Evolutionary conservation across 1,140 invertebrate genomes (phyloP).

Genomic region (Aricia agestis): DNA sequence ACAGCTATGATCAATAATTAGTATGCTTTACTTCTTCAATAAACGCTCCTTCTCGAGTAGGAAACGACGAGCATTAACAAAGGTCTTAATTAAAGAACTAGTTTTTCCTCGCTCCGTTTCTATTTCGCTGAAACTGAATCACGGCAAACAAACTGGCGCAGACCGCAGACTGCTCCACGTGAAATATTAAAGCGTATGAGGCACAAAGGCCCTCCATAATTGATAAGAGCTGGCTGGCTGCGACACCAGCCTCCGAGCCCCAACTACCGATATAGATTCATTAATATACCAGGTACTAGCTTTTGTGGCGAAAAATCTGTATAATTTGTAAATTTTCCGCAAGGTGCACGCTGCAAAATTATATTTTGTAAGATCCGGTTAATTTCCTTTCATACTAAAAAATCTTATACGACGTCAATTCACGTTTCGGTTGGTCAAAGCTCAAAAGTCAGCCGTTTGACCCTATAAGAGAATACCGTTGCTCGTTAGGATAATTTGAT

Average conservation of each 20-base stretch:
- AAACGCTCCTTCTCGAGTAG: not conserved
- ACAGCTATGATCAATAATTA: too few relatives aligned
- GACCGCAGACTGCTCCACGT: conserved; percentile 63
- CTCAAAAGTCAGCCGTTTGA: too few relatives aligned
- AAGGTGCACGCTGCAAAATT: too few relatives aligned
- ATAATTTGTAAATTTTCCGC: too few relatives aligned
- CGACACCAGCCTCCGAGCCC: not conserved
- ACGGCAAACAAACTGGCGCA: conserved; percentile 45
- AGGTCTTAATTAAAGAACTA: not conserved
- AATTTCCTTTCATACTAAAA: too few relatives aligned
- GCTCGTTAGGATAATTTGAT: too few relatives aligned
- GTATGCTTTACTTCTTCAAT: too few relatives aligned
- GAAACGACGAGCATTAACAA: not conserved
- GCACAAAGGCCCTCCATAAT: conserved; percentile 4
- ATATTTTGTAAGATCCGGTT: too few relatives aligned
- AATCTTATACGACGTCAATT: too few relatives aligned
- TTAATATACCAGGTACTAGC: not conserved
- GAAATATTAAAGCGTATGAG: conserved; percentile 42
- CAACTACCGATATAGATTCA: not conserved
- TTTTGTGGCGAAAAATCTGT: too few relatives aligned
- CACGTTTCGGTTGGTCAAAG: too few relatives aligned
- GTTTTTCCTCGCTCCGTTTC: not conserved
- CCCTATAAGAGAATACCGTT: too few relatives aligned
- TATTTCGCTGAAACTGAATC: not conserved
- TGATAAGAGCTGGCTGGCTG: conserved; percentile 2